Evolutionary conservation across 2,888 invertebrate species (phyloP).

Genomic region (Macrosiphum euphorbiae): DNA sequence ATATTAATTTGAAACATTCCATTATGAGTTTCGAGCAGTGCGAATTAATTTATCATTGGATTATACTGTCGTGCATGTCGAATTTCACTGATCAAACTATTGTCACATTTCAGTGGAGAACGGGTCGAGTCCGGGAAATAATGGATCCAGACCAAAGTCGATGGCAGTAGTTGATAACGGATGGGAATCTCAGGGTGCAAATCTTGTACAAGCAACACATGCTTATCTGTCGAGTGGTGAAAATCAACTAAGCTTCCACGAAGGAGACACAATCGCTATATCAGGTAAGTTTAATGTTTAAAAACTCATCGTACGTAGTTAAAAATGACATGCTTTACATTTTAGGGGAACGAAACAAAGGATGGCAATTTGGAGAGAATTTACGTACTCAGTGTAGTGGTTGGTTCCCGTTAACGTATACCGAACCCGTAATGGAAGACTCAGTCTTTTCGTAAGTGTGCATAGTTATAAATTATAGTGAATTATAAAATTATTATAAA

Average conservation of each 20-base stretch:
- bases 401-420: conserved; percentile 97
- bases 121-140: conserved; percentile 29
- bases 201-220: conserved; percentile 77
- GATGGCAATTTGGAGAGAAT: conserved; percentile 98
- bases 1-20: background rate
- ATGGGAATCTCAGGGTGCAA: conserved; percentile 65
- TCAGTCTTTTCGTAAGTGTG: conserved; percentile 74
- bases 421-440: conserved; percentile 75
- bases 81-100: conserved; percentile 1
- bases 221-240: conserved; percentile 90
- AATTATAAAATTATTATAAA: too few relatives aligned
- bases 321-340: conserved; percentile 13
- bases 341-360: conserved; percentile 86
- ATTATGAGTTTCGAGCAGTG: too few relatives aligned
- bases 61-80: background rate
- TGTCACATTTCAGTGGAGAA: conserved; percentile 35
- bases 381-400: conserved; percentile 90
- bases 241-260: conserved; percentile 92
- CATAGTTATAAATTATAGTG: too few relatives aligned
- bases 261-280: conserved; percentile 88
- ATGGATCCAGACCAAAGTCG: conserved; percentile 69
- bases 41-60: background rate
- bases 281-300: conserved; percentile 74
- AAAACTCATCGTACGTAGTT: background rate
- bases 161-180: conserved; percentile 72